phyloP scores from a whole-genome alignment of 2,113 vertebrate species.

The Sinocyclocheilus grahami region DNA sequence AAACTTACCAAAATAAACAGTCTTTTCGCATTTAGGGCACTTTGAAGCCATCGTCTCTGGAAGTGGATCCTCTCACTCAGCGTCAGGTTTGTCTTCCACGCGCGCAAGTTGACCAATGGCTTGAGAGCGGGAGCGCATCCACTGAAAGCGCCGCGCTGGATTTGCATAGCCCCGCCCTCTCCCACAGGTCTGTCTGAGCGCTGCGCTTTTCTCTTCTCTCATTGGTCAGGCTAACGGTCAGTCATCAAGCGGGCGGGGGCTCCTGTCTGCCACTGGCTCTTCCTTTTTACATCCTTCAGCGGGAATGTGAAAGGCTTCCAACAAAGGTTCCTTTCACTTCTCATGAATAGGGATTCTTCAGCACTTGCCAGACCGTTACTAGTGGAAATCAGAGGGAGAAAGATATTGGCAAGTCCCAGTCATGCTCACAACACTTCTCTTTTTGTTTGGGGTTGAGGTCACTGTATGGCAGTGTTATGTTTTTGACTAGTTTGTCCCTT shows the following conservation, averaged over 20 bases:
- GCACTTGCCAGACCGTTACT: constrained; percentile 58
- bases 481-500: constrained; percentile 19
- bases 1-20: constrained; percentile 92
- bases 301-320: constrained; percentile 52
- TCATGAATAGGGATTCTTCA: constrained; percentile 71
- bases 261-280: constrained; percentile 54
- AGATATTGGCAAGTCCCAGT: constrained; percentile 43
- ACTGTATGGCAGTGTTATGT: not conserved
- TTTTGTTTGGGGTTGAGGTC: constrained; percentile 27
- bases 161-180: constrained; percentile 71
- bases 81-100: constrained; percentile 22
- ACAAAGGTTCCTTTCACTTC: constrained; percentile 77
- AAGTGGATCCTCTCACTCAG: not conserved
- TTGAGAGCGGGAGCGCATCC: constrained; percentile 59
- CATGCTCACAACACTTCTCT: constrained; percentile 32
- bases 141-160: constrained; percentile 54
- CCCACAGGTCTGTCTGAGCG: constrained; percentile 17
- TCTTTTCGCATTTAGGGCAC: constrained; percentile 94
- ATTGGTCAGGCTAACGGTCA: constrained; percentile 44
- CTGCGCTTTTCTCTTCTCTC: constrained; percentile 49
- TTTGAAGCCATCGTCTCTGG: constrained; percentile 85
- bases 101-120: constrained; percentile 59
- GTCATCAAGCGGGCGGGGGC: constrained; percentile 52
- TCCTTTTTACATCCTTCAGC: constrained; percentile 59
- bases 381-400: constrained; percentile 46